Base-by-base conservation (phyloP, 2,113 vertebrate species). In the Pungitius pungitius region DNA sequence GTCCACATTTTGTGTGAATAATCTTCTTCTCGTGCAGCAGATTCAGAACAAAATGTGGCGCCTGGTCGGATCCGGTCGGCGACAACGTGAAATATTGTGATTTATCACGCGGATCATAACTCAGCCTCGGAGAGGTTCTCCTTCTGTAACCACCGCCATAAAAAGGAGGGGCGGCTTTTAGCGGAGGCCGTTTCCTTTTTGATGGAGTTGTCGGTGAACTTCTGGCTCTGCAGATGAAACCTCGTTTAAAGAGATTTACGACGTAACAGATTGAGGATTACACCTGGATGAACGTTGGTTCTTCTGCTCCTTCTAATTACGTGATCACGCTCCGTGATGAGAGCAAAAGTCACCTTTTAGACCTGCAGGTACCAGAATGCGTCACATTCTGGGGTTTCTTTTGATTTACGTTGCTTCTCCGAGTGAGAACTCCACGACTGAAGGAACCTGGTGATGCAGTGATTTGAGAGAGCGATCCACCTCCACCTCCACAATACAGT, bases 141-240 rank as follows among this genome's bases (percentile, higher is more conserved):
- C 85, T 75, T 87, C 73, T 73, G 64, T 63, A 68, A 39, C 12
- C 42, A 54, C 9, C 20, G 69, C 78, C 73, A 59, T 62, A 33
- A 77, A 30, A 78, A 77, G 80, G 51, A 64, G 64, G 69, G 47
- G 49, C 56, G 54, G 62, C 83, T 85, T 22, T 80, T 49, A 75
- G 70, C 54, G 69, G 71, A 73, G 70, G 73, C 76, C 18, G 40
- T 79, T 87, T 84, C 43, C 63, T 89, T 90, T 49, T 89, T 89
- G 85, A 90, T 89, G 79, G 87, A 82, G 81, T 79, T 88, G 86
- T 82, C 54, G 64, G 56, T 88, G 84, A 89, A 86, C 82, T 85
- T 82, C 82, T 81, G 58, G 69, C 83, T 75, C 6, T 22, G 66
- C 82, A 65, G n/a, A n/a, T n/a, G n/a, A n/a, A n/a, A n/a, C n/a